Base-by-base conservation (phyloP, 2,113 vertebrate genomes). In the Himantopus leucocephalus region DNA sequence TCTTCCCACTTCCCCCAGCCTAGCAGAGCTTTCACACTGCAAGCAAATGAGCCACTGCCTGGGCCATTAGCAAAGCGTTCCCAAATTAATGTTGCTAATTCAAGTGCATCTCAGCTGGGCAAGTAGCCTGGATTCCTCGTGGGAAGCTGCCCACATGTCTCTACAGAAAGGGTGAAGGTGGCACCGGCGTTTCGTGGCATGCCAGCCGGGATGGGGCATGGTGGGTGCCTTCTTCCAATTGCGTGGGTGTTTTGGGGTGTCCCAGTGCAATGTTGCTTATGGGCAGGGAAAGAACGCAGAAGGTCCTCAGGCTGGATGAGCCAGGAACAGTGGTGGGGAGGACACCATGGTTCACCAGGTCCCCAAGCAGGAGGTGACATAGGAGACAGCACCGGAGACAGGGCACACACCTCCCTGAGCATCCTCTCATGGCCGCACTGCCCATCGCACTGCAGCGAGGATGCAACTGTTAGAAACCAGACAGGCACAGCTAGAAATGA, bases 121-220 rank as follows among this genome's bases (percentile, higher is more conserved):
- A 0, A 88, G 43, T 37, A 90, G 43, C 78, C 39, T 53, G 56
- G 21, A 70, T 14, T 60, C 62, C 72, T 80, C 35, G 5, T 0
- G 0, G 32, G 29, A 41, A 71, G 68, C n/a, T 81, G 62, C 24
- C 3, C 6, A 45, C 23, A 58, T 0, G 0, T 43, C 41, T 63
- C 58, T 53, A 23, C 11, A 55, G 60, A n/a, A 76, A 72, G 48
- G 37, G 17, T 72, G 37, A 88, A 58, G 59, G 73, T 45, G 50
- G 37, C 37, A 78, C 6, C 0, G 0, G 17, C 35, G 35, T 15
- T 72, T 50, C 5, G 1, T 21, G n/a, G 34, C 30, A 68, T 5
- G 30, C 13, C 72, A 83, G 43, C 50, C 17, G 58, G 52, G 63
- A 67, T 10, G 21, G 35, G 52, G 50, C 12, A 30, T 0, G 0